phyloP scores from a whole-genome alignment of 2,888 invertebrate genomes.

The Drosophila bunnanda region DNA sequence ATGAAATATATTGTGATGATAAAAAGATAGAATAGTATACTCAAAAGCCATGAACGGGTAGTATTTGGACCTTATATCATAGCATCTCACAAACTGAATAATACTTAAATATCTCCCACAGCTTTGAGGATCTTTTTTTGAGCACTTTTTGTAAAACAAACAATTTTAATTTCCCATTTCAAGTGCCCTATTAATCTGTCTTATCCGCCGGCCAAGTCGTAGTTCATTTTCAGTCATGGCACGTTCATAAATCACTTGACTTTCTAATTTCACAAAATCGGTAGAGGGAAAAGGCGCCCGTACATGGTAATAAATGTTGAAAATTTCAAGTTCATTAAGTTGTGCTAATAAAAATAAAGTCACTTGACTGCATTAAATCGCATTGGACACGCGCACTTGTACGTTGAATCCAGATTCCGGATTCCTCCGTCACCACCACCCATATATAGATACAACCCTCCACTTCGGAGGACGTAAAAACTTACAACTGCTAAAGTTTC shows the following conservation, averaged over 20 bases:
- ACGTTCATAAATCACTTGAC: conserved; percentile 73
- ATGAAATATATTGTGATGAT: background rate
- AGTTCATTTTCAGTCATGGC: conserved; percentile 57
- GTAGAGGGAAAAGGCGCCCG: conserved; percentile 6
- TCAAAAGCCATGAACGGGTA: too few relatives aligned
- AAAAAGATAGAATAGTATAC: too few relatives aligned
- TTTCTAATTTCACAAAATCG: conserved; percentile 67
- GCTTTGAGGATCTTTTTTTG: too few relatives aligned
- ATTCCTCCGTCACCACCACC: conserved; percentile 2
- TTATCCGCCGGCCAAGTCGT: background rate
- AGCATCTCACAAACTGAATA: too few relatives aligned
- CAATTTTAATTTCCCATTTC: background rate
- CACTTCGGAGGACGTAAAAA: conserved; percentile 57
- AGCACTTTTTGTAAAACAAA: background rate
- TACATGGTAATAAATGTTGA: conserved; percentile 73
- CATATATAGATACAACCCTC: conserved; percentile 14
- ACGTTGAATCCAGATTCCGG: conserved; percentile 28
- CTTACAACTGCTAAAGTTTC: conserved; percentile 74
- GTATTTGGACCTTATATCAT: too few relatives aligned
- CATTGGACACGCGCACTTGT: conserved; percentile 84
- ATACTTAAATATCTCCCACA: too few relatives aligned
- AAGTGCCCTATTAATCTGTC: background rate
- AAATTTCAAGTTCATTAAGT: conserved; percentile 81
- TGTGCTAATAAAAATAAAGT: conserved; percentile 81
- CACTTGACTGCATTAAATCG: conserved; percentile 81